Conservation (phyloP, 2,113 vertebrate genomes). For the Galeopterus variegatus region DNA sequence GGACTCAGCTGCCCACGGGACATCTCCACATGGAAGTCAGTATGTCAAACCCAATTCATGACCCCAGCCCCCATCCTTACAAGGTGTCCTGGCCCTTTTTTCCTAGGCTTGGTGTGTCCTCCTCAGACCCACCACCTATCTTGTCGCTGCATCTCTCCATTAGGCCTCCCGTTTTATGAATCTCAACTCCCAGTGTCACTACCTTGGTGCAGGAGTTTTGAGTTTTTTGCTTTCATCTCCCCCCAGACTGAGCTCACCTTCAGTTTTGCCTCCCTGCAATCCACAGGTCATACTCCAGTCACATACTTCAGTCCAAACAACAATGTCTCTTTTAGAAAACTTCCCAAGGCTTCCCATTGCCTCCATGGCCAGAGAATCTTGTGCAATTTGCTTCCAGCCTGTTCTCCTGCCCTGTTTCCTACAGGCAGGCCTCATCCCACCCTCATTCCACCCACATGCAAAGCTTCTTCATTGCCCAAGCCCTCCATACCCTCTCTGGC, state of each 20-base stretch:
- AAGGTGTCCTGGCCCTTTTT: background rate
- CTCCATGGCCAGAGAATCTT: background rate
- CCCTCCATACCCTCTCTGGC: background rate
- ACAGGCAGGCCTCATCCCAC: background rate
- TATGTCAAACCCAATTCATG: background rate
- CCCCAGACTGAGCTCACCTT: background rate
- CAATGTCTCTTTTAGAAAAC: background rate
- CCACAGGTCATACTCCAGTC: background rate
- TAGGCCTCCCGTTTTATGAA: background rate
- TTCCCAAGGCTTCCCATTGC: background rate
- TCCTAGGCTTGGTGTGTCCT: background rate
- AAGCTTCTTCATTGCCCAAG: background rate
- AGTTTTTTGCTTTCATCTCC: background rate
- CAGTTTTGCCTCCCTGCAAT: background rate
- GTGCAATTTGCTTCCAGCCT: background rate
- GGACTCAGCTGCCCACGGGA: background rate
- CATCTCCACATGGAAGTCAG: background rate
- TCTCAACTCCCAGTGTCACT: background rate
- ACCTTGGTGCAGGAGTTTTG: background rate
- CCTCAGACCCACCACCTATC: background rate
- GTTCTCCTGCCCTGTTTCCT: background rate
- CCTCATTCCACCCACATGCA: fast-evolving
- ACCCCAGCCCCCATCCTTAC: background rate
- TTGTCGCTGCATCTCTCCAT: background rate
- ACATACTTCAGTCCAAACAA: background rate